Evolutionary conservation across 2,113 vertebrate genomes (phyloP), one percentile per base, ranked within the genome.

Genomic region (Choloepus hoffmanni): DNA sequence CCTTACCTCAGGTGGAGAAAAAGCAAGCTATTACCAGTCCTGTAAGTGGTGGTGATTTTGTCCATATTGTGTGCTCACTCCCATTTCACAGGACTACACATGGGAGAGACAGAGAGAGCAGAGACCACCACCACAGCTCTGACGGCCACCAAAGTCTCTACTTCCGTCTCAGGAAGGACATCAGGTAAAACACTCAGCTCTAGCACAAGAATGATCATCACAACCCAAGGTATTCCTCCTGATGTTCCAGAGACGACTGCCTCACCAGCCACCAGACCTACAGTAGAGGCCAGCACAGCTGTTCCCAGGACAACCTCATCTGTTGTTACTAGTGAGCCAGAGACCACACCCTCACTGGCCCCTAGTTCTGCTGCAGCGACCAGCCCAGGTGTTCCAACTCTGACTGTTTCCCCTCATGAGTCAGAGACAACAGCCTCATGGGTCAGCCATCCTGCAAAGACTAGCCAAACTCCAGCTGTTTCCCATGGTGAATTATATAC

Each of bases 41-140:
- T 60, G 7, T 72, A 86, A 45, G n/a, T 2, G 10, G 3, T 48
- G 62, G 83, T 86, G 1, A 86, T 72, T 74, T 85, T 93, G 70
- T 79, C 45, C 33, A 68, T 84, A 58, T 74, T 92, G 13, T 90
- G 24, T 92, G 78, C 72, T 36, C 28, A 33, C 74, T 28, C n/a
- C 48, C 50, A 48, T 83, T 43, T 78, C 28, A 70, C 92, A 97
- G 96, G n/a, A 26, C 70, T 21, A 7, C 13, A 79, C 7, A 40
- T 28, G n/a, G 60, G 76, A 70, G 40, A 13, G 21, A 36, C 11
- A 28, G 65, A 82, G 26, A 55, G 18, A 28, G 0, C 24, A n/a
- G 70, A 87, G 15, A 83, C 62, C 48, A 72, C 76, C 0, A 5
- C 58, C 36, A 30, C 36, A 60, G 23, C 78, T 36, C 60, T n/a